Evolutionary conservation across 2,797 vertebrate species (phyloP).

Genomic region (Chrosomus eos): DNA sequence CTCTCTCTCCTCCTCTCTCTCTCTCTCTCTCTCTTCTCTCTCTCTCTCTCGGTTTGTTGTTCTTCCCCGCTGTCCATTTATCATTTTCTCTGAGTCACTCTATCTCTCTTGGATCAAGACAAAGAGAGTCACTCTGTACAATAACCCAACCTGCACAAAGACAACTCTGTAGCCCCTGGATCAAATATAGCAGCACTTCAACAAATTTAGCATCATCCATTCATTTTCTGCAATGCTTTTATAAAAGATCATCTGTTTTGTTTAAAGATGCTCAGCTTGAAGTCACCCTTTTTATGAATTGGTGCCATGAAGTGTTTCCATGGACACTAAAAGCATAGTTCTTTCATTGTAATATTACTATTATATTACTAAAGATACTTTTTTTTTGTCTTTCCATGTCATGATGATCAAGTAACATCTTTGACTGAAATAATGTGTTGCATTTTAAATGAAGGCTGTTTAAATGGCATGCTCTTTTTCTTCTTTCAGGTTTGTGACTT

Average conservation of each 20-base stretch:
- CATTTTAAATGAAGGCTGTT: slow-evolving; percentile 22
- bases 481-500: slow-evolving; percentile 89
- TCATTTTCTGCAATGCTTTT: slow-evolving; percentile 36
- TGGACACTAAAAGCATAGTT: slow-evolving; percentile 48
- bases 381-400: not conserved
- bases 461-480: slow-evolving; percentile 33
- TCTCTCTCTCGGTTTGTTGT: slow-evolving; percentile 34
- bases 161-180: slow-evolving; percentile 18
- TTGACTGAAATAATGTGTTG: not conserved
- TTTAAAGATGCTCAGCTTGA: slow-evolving; percentile 37
- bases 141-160: slow-evolving; percentile 23
- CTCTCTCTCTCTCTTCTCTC: too few relatives aligned
- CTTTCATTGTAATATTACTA: slow-evolving; percentile 24
- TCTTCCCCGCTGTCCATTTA: slow-evolving; percentile 23
- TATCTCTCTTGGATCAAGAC: slow-evolving; percentile 41
- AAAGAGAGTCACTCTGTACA: slow-evolving; percentile 29
- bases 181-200: slow-evolving; percentile 41
- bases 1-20: too few relatives aligned
- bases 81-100: slow-evolving; percentile 33
- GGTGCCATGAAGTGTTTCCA: slow-evolving; percentile 25
- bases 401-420: not conserved
- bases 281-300: slow-evolving; percentile 27
- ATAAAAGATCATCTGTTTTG: slow-evolving; percentile 33
- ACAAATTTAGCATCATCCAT: slow-evolving; percentile 18
- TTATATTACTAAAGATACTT: not conserved